These are phyloP conservation scores for Venusia cambrica DNA, from an alignment of 2,888 invertebrate species.

Conservation along the genomic window DNA sequence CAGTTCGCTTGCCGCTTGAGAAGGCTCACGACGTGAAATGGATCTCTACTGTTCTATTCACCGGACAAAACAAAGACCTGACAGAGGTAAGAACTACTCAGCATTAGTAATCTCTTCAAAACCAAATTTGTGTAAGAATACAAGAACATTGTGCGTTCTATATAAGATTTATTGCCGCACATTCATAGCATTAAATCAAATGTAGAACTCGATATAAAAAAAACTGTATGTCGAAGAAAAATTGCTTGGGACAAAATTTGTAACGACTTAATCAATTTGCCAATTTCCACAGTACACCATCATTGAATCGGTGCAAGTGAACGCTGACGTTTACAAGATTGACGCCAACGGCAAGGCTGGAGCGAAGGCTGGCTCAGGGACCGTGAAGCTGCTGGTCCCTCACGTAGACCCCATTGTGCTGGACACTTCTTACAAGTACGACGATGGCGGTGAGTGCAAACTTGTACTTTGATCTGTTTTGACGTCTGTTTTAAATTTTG, in stretches of 20 bases:
- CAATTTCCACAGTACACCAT: slow-evolving; percentile 49
- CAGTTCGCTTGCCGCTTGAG: slow-evolving; percentile 79
- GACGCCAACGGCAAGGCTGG: slow-evolving; percentile 61
- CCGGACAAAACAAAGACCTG: slow-evolving; percentile 55
- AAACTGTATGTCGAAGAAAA: too few relatives aligned
- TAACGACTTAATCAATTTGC: too few relatives aligned
- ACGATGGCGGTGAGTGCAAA: slow-evolving; percentile 47
- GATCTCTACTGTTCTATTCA: slow-evolving; percentile 51
- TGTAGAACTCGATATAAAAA: too few relatives aligned
- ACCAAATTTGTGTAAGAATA: background rate
- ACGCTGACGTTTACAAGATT: slow-evolving; percentile 75
- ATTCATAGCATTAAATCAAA: too few relatives aligned
- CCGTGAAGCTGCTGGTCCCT: slow-evolving; percentile 63
- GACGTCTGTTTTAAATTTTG: too few relatives aligned
- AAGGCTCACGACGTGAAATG: slow-evolving; percentile 80
- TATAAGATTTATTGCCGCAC: too few relatives aligned
- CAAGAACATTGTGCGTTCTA: too few relatives aligned
- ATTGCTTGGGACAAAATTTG: too few relatives aligned
- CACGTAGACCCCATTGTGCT: slow-evolving; percentile 70
- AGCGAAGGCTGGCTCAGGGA: slow-evolving; percentile 52
- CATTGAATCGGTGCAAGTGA: slow-evolving; percentile 68
- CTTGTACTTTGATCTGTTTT: too few relatives aligned
- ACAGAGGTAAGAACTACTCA: slow-evolving; percentile 48
- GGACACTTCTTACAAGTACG: slow-evolving; percentile 63
- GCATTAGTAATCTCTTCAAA: background rate